These are phyloP conservation scores for Cinara cedri DNA, from an alignment of 2,888 invertebrate species.

Conservation along the genomic window DNA sequence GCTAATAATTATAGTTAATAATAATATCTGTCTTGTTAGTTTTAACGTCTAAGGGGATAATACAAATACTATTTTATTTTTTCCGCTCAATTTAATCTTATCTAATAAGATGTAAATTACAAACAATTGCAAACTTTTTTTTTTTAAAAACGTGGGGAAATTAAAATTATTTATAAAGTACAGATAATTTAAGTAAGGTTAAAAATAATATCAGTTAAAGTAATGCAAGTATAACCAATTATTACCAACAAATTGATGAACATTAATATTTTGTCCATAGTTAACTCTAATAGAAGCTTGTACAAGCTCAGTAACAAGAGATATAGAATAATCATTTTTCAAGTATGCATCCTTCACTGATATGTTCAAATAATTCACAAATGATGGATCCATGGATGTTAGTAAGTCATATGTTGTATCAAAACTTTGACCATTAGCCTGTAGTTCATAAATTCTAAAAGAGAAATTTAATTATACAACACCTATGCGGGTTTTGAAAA, in stretches of 20 bases:
- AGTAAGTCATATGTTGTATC: slow-evolving; percentile 66
- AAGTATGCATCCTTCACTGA: slow-evolving; percentile 63
- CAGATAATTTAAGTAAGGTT: background rate
- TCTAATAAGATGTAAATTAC: too few relatives aligned
- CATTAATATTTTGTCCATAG: slow-evolving; percentile 68
- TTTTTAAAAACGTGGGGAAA: background rate
- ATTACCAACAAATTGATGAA: slow-evolving; percentile 68
- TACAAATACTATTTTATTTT: too few relatives aligned
- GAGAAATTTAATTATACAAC: background rate
- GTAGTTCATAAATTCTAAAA: slow-evolving; percentile 67
- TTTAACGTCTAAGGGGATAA: background rate
- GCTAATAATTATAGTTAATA: too few relatives aligned
- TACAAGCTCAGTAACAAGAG: slow-evolving; percentile 68
- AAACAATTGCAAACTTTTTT: background rate
- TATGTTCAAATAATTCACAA: slow-evolving; percentile 64
- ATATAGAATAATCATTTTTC: slow-evolving; percentile 63
- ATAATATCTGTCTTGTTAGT: background rate
- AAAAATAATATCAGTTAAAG: too few relatives aligned
- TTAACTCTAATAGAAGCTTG: slow-evolving; percentile 67
- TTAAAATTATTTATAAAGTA: background rate
- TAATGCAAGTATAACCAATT: background rate
- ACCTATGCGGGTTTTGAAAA: background rate
- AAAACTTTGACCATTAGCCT: slow-evolving; percentile 66
- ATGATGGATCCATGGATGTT: slow-evolving; percentile 65
- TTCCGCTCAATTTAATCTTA: too few relatives aligned